Percentiles rank a stretch among this genome's conserved stretches.
Conservation (phyloP, 1,140 invertebrate species). For the Phymorhynchus buccinoides region DNA sequence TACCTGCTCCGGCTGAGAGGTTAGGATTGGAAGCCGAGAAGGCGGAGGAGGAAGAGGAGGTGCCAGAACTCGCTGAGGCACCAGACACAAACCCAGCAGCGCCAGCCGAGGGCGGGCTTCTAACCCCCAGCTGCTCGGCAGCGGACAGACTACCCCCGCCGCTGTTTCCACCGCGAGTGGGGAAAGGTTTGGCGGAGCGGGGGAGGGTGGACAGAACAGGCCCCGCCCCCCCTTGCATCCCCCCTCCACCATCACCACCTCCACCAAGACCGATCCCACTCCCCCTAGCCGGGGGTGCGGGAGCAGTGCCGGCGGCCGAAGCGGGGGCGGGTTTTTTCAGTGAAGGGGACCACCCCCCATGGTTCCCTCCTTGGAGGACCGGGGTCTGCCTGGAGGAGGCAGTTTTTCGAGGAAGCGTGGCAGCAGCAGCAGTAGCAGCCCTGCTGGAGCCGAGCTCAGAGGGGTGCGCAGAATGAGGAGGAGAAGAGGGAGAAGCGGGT, state of each 20-base stretch:
- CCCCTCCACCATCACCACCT: neutral
- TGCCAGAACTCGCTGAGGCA: slow-evolving; percentile 4
- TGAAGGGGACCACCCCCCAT: neutral
- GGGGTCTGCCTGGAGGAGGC: slow-evolving; percentile 2
- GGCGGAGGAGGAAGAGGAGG: neutral
- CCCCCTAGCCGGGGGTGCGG: slow-evolving; percentile 38
- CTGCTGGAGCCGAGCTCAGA: neutral
- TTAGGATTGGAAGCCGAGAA: neutral
- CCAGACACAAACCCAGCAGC: slow-evolving; percentile 4
- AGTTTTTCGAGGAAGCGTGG: slow-evolving; percentile 5
- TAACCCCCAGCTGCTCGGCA: slow-evolving; percentile 64
- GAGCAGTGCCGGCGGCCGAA: neutral
- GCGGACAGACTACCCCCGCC: slow-evolving; percentile 53
- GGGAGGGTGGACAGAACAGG: slow-evolving; percentile 22
- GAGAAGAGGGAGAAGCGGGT: neutral
- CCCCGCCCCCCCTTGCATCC: neutral
- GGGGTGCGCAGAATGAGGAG: neutral
- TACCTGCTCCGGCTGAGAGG: slow-evolving; percentile 13
- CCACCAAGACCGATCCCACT: slow-evolving; percentile 6
- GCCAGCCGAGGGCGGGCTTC: slow-evolving; percentile 47
- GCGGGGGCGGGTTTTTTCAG: neutral
- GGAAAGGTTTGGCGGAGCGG: slow-evolving; percentile 22
- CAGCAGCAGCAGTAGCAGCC: too few relatives aligned
- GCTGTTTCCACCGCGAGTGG: slow-evolving; percentile 29
- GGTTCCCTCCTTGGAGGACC: neutral